Percentiles rank a stretch among this genome's conserved stretches.
These are phyloP conservation scores for Amazona guildingii DNA, from an alignment of 2,113 vertebrate species.

Conservation along the genomic window DNA sequence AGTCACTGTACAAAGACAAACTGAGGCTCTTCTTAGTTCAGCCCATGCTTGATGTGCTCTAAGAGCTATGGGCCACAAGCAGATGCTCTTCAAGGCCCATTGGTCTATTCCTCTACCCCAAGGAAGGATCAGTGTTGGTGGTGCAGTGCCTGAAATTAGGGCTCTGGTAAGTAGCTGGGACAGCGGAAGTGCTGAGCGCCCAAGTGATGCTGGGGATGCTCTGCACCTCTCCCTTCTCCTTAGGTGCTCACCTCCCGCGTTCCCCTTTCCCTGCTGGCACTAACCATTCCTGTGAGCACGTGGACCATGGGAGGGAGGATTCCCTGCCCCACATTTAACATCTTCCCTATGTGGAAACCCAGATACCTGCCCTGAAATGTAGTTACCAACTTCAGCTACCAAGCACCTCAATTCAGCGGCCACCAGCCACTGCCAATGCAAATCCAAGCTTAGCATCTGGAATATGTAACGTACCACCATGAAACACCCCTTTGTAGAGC, in stretches of 20 bases:
- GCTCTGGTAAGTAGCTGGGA: neutral
- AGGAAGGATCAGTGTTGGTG: neutral
- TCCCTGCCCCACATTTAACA: neutral
- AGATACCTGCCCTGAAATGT: neutral
- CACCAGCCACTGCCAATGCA: neutral
- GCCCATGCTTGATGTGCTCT: neutral
- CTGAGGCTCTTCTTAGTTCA: neutral
- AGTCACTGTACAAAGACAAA: neutral
- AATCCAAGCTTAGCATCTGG: neutral
- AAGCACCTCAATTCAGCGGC: neutral
- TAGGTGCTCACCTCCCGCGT: fast-evolving
- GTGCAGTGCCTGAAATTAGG: too few relatives aligned
- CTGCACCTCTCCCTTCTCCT: neutral
- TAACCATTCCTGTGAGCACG: fast-evolving
- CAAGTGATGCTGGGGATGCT: neutral
- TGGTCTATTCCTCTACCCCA: neutral
- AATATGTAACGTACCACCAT: neutral
- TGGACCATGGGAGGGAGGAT: neutral
- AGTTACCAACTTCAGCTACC: neutral
- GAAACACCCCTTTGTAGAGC: neutral
- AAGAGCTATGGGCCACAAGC: neutral
- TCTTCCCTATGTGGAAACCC: neutral
- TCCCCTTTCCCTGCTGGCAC: neutral
- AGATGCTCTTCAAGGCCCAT: neutral
- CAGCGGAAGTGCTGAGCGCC: neutral